phyloP scores from a whole-genome alignment of 2,797 vertebrate genomes.

The Babyrousa celebensis region DNA sequence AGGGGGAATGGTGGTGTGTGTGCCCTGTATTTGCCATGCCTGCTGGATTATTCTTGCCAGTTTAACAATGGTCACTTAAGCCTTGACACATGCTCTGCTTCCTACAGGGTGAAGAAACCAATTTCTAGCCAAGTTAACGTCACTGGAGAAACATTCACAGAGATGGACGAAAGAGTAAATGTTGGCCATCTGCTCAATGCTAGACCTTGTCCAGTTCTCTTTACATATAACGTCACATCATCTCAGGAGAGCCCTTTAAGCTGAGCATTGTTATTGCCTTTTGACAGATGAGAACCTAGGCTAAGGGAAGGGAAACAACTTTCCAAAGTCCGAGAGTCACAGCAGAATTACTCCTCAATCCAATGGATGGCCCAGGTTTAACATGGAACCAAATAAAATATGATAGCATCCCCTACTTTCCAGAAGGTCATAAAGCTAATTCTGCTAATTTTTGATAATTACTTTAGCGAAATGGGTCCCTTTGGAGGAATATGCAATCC shows the following conservation, averaged over 20 bases:
- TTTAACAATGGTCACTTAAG: not conserved
- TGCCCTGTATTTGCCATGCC: not conserved
- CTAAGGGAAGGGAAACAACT: not conserved
- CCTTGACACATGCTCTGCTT: not conserved
- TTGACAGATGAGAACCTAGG: not conserved
- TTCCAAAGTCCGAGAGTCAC: not conserved
- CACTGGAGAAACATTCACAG: not conserved
- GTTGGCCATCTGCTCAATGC: not conserved
- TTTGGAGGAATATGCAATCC: not conserved
- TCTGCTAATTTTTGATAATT: slow-evolving; percentile 45
- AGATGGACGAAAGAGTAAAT: not conserved
- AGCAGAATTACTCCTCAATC: not conserved
- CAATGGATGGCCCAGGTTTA: not conserved
- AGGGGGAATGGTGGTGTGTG: not conserved
- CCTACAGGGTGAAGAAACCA: not conserved
- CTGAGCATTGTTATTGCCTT: not conserved
- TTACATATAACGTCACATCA: not conserved
- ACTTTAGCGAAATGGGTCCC: not conserved
- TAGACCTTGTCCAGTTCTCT: not conserved
- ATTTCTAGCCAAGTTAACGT: not conserved
- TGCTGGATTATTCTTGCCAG: not conserved
- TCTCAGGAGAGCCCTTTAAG: not conserved
- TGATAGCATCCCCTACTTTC: not conserved
- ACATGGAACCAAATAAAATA: not conserved
- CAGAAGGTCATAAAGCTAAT: slow-evolving; percentile 36